Percentiles rank a stretch among this genome's conserved stretches.
phyloP scores from a whole-genome alignment of 2,113 vertebrate genomes.

The Siniperca chuatsi region DNA sequence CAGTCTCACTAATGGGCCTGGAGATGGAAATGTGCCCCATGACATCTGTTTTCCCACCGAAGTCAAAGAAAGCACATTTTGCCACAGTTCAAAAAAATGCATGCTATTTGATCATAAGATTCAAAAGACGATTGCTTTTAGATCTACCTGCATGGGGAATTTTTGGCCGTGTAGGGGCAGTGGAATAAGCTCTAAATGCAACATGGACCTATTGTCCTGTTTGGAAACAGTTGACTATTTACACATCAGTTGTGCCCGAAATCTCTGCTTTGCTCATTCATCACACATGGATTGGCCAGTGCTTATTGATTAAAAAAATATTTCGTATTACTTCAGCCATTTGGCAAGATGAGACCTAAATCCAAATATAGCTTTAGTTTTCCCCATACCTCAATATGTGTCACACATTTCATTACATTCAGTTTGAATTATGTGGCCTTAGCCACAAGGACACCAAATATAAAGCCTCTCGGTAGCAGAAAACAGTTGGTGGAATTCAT shows the following conservation, averaged over 20 bases:
- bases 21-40: not conserved
- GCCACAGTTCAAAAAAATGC: not conserved
- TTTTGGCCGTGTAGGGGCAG: not conserved
- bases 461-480: too few relatives aligned
- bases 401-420: not conserved
- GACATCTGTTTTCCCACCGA: slow-evolving; percentile 10
- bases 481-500: not conserved
- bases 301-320: not conserved
- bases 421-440: not conserved
- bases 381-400: not conserved
- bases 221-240: too few relatives aligned
- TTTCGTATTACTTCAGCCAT: not conserved
- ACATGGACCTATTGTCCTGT: not conserved
- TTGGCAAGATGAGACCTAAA: not conserved
- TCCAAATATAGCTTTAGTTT: not conserved
- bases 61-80: not conserved
- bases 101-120: not conserved
- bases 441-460: too few relatives aligned
- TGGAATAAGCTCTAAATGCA: not conserved
- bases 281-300: too few relatives aligned
- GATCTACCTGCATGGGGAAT: too few relatives aligned
- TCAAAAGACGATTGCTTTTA: not conserved
- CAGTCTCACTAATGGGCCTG: not conserved
- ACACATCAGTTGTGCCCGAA: too few relatives aligned
- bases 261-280: too few relatives aligned